Evolutionary conservation across 2,797 vertebrate species (phyloP).

Genomic region (Anniella stebbinsi): DNA sequence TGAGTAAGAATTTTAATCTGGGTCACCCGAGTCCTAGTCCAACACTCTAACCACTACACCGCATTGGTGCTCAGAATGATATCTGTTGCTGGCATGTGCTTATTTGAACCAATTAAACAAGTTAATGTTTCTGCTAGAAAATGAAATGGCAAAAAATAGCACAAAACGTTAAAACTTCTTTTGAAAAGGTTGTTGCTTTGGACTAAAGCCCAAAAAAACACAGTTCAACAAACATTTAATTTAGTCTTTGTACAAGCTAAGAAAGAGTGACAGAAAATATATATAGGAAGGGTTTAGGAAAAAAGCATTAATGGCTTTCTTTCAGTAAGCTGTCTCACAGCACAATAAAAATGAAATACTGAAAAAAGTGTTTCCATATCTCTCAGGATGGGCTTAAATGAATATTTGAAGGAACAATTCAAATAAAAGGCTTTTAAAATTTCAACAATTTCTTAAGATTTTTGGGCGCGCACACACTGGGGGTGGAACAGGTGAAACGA

Average conservation of each 20-base stretch:
- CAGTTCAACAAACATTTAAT: neutral
- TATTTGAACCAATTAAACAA: neutral
- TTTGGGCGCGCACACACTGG: too few relatives aligned
- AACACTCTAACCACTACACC: too few relatives aligned
- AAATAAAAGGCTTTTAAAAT: too few relatives aligned
- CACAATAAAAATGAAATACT: slow-evolving; percentile 10
- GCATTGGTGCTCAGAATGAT: neutral
- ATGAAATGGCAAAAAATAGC: neutral
- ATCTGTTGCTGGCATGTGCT: neutral
- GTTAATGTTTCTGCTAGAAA: neutral
- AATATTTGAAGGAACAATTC: too few relatives aligned
- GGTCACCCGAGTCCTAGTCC: too few relatives aligned
- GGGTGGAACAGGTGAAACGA: too few relatives aligned
- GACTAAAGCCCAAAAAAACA: neutral
- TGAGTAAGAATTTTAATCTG: too few relatives aligned
- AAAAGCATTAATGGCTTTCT: slow-evolving; percentile 24
- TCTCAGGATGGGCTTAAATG: too few relatives aligned
- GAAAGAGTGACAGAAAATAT: neutral
- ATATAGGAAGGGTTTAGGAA: neutral
- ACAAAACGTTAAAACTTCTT: slow-evolving; percentile 8
- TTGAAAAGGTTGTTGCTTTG: slow-evolving; percentile 12
- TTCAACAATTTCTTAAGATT: too few relatives aligned
- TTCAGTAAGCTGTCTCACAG: slow-evolving; percentile 11
- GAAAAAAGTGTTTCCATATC: slow-evolving; percentile 15
- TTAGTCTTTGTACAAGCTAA: slow-evolving; percentile 6